Conservation (phyloP, 2,888 invertebrate genomes). For the Lithophane socia region DNA sequence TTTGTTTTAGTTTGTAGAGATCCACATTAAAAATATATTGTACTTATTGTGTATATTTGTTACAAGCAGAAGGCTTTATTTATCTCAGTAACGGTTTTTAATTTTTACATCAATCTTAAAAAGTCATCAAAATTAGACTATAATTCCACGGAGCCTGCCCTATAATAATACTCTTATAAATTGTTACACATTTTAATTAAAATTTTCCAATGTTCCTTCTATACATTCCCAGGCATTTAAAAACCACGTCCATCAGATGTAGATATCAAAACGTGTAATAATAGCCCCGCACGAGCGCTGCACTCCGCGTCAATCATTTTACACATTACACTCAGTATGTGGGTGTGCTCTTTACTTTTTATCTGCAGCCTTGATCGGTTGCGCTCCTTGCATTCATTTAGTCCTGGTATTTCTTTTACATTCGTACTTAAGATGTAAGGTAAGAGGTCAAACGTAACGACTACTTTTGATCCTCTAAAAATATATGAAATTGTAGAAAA, state of each 20-base stretch:
- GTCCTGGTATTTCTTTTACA: constrained; percentile 60
- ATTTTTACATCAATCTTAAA: neutral
- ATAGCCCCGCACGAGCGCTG: constrained; percentile 61
- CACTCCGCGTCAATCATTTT: constrained; percentile 68
- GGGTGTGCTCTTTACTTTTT: constrained; percentile 64
- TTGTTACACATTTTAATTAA: constrained; percentile 4
- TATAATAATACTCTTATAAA: neutral
- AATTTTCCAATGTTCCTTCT: constrained; percentile 28
- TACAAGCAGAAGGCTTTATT: neutral
- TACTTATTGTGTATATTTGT: neutral
- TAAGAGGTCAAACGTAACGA: constrained; percentile 18
- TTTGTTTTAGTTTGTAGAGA: neutral
- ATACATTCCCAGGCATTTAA: constrained; percentile 29
- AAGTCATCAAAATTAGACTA: constrained; percentile 2
- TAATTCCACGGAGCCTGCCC: neutral
- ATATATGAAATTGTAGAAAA: neutral
- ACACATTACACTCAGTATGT: constrained; percentile 61
- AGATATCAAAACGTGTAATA: constrained; percentile 67
- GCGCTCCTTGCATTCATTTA: constrained; percentile 59
- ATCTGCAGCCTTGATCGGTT: constrained; percentile 65
- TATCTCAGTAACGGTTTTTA: neutral
- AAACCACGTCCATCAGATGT: constrained; percentile 58
- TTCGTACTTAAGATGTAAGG: constrained; percentile 30
- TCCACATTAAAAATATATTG: neutral
- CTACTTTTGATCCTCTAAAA: neutral